Conservation (phyloP, 1,140 invertebrate genomes). For the Phocides pigmalion region DNA sequence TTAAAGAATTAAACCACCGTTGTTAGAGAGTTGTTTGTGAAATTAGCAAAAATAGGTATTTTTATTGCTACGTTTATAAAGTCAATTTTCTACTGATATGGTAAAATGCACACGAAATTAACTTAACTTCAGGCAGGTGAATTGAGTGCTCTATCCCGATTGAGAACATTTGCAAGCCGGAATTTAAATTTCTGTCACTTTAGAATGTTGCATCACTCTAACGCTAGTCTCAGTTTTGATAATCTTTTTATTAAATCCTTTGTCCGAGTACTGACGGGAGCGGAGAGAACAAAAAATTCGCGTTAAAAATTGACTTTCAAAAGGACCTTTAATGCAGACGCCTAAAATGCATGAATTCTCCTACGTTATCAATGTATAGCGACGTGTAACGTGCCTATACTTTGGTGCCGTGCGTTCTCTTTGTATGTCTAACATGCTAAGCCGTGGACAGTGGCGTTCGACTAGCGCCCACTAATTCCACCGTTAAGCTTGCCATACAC, state of each 20-base stretch:
- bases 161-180: not conserved
- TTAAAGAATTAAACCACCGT: no score
- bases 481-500: not conserved
- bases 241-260: constrained; percentile 38
- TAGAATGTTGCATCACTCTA: constrained; percentile 5
- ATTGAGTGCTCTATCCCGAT: not conserved
- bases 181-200: not conserved
- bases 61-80: no score
- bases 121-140: not conserved
- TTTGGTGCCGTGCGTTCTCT: not conserved
- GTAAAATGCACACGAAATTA: no score
- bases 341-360: constrained; percentile 28
- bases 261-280: constrained; percentile 13
- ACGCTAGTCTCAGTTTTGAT: constrained; percentile 4
- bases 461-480: not conserved
- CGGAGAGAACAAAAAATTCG: constrained; percentile 19
- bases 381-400: not conserved
- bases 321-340: constrained; percentile 26
- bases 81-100: no score
- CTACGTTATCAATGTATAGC: not conserved
- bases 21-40: no score
- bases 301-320: constrained; percentile 31
- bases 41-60: no score
- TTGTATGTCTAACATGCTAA: not conserved
- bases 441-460: not conserved